Base-by-base conservation (phyloP, 2,113 vertebrate genomes). In the Callithrix jacchus region DNA sequence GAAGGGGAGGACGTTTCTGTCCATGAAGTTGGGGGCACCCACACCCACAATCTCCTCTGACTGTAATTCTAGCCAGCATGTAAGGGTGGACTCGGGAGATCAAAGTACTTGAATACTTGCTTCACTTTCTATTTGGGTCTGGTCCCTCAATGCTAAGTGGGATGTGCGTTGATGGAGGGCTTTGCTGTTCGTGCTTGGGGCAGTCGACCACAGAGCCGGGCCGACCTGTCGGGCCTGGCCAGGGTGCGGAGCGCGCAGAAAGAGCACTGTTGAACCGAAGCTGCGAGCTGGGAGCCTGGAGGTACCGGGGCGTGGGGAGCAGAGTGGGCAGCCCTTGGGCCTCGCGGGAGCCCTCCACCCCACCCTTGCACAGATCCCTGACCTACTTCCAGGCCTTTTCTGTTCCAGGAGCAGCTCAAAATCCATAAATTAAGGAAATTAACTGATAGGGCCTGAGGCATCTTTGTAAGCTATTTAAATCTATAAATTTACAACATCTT, bases 391-490 rank as follows among this genome's bases (percentile, higher is more conserved):
- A 97, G 98, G 98, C 98, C 98, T 98, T 98, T 99, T 99, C 99
- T 98, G 99, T 99, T 99, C 98, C 98, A 99, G 98, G 99, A 99
- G 99, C 98, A 98, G 98, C 99, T 99, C 99, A 99, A 98, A 99
- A 99, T 99, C 99, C 99, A 99, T 99, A 99, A 99, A 99, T 99
- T 99, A 99, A 99, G 99, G 99, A 99, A 99, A 99, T 99, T 99
- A 99, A 99, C 99, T 99, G 99, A 99, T 99, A 99, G 98, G 98
- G 99, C 99, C 99, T 98, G 97, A 98, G 99, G 99, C 99, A 99
- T 99, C 99, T 99, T 99, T 99, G 99, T 99, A 99, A 99, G 99
- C 99, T 99, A 99, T 99, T 99, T 99, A 99, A 99, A 99, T 99
- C 99, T 99, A 99, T 99, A 99, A 99, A 99, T 99, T 99, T 99